Percentiles rank a stretch among this genome's conserved stretches.
Evolutionary conservation across 2,113 vertebrate species (phyloP).

Genomic region (Isurus oxyrinchus): DNA sequence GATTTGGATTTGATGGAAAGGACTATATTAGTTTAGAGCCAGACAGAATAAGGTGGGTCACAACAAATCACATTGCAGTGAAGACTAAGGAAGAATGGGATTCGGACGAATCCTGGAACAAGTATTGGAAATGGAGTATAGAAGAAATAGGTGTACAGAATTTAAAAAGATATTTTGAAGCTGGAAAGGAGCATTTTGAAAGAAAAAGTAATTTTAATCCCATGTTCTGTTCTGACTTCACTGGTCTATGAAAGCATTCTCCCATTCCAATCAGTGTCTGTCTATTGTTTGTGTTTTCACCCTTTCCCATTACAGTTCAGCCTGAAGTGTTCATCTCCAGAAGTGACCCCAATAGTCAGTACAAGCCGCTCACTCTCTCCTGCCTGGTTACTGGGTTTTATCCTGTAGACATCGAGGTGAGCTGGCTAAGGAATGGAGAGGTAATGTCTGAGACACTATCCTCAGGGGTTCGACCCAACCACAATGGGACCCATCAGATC

Average conservation of each 20-base stretch:
- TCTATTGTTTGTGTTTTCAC: background rate
- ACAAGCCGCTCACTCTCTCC: background rate
- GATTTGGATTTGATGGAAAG: background rate
- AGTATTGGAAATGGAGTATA: background rate
- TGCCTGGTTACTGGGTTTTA: conserved; percentile 13
- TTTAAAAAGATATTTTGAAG: background rate
- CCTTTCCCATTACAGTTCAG: background rate
- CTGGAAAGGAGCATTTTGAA: background rate
- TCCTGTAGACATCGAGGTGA: background rate
- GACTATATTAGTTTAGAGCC: background rate
- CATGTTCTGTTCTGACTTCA: no score
- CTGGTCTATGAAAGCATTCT: background rate
- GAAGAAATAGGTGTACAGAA: background rate
- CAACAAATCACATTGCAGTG: background rate
- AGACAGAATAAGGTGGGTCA: background rate
- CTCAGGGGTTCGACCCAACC: no score
- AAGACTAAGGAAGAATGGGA: background rate
- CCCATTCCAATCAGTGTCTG: background rate
- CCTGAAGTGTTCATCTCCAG: background rate
- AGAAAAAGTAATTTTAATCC: background rate
- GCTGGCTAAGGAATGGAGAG: background rate
- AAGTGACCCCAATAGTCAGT: background rate
- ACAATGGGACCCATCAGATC: no score
- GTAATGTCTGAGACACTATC: background rate
- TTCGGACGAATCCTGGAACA: background rate